These are phyloP conservation scores for Mesitornis unicolor DNA, from an alignment of 2,113 vertebrate genomes.

Conservation along the genomic window DNA sequence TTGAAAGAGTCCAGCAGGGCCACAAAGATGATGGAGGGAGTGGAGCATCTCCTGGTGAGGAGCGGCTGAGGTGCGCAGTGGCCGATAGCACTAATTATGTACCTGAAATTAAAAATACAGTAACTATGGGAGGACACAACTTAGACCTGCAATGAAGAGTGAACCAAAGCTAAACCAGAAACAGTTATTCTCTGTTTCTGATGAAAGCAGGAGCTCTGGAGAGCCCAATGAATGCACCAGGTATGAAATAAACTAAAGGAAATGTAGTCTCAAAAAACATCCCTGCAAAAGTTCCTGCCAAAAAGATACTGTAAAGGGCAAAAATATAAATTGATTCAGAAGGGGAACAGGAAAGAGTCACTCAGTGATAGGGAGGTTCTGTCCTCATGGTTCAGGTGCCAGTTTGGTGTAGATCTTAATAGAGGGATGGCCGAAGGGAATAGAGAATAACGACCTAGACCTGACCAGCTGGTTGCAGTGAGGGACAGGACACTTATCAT, in stretches of 20 bases:
- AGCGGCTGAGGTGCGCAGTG: too few species aligned
- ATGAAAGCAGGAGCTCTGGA: background rate
- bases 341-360: background rate
- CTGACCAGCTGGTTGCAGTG: background rate
- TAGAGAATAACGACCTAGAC: background rate
- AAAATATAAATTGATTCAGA: background rate
- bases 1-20: too few species aligned
- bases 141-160: background rate
- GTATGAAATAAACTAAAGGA: background rate
- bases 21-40: too few species aligned
- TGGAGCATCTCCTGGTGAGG: too few species aligned
- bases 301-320: background rate
- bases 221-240: background rate
- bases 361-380: background rate
- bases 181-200: background rate
- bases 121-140: accelerated
- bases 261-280: background rate
- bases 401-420: background rate
- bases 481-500: background rate
- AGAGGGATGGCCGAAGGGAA: background rate
- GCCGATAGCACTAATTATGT: background rate
- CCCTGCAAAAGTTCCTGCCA: background rate
- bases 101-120: background rate
- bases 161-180: background rate
- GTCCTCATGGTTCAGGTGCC: background rate